Evolutionary conservation across 2,888 invertebrate genomes (phyloP).

Genomic region (Chirona hameri): DNA sequence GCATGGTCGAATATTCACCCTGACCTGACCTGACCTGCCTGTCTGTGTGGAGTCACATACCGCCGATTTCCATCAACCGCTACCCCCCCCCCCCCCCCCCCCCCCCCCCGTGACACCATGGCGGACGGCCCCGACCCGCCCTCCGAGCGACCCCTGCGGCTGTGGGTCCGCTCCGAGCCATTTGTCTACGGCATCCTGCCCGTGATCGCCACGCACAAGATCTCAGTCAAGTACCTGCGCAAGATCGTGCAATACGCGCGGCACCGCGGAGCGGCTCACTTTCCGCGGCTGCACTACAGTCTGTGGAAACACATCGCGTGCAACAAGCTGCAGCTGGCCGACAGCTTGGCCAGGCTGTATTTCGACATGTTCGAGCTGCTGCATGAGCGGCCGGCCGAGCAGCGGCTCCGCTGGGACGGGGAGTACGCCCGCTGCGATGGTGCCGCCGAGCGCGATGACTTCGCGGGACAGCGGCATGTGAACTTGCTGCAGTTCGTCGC

Average conservation of each 20-base stretch:
- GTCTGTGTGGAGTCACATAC: too few species aligned
- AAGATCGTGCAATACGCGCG: conserved; percentile 11
- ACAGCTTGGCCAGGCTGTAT: neutral
- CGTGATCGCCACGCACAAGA: conserved; percentile 10
- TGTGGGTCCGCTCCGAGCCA: conserved; percentile 3
- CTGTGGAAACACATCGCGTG: conserved; percentile 13
- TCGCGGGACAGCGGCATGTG: conserved; percentile 7
- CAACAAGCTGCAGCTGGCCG: conserved; percentile 22
- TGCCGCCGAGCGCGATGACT: neutral
- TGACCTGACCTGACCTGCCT: too few species aligned
- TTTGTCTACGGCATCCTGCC: conserved; percentile 9
- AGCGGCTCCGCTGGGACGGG: conserved; percentile 1
- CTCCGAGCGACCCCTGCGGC: neutral
- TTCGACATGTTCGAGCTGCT: conserved; percentile 25
- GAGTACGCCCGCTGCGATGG: conserved; percentile 23
- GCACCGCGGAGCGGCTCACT: neutral
- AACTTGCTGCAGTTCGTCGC: neutral
- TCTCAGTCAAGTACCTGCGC: conserved; percentile 13
- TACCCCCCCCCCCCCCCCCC: too few species aligned
- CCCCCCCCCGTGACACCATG: neutral
- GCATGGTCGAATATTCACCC: too few species aligned
- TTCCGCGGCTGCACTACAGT: neutral
- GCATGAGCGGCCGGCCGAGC: neutral
- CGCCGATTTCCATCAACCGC: too few species aligned
- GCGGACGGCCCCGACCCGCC: neutral